A percentile compares a stretch with the other conserved stretches of the same genome.
These are phyloP conservation scores for Laticauda colubrina DNA, from an alignment of 2,113 vertebrate species.

Conservation along the genomic window DNA sequence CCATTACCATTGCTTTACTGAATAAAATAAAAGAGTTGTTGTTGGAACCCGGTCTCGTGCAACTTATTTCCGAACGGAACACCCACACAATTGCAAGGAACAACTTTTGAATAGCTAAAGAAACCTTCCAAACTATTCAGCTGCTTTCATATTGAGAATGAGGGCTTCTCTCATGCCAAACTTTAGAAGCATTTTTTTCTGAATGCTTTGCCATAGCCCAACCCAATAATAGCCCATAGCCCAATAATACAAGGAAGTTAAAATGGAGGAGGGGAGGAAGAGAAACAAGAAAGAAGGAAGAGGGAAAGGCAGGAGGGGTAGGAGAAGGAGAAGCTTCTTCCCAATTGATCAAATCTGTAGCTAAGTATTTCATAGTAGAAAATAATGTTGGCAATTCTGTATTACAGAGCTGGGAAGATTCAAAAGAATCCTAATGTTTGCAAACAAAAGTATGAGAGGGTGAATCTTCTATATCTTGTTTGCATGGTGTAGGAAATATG, in stretches of 20 bases:
- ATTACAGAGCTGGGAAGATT: slow-evolving; percentile 36
- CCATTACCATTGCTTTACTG: too few species aligned
- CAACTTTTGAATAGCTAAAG: background rate
- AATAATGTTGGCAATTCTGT: slow-evolving; percentile 19
- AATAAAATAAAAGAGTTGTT: too few species aligned
- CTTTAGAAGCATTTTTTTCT: background rate
- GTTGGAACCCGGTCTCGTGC: too few species aligned
- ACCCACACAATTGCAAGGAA: background rate
- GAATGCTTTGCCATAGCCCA: background rate
- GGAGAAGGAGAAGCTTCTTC: background rate
- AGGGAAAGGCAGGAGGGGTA: background rate
- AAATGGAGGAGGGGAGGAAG: background rate
- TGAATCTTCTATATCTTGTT: slow-evolving; percentile 31
- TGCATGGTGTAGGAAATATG: background rate
- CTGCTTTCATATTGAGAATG: background rate
- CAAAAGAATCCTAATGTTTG: slow-evolving; percentile 30
- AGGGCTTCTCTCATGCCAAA: background rate
- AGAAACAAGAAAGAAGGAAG: too few species aligned
- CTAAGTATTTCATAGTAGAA: background rate
- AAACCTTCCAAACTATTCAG: background rate
- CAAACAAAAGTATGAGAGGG: background rate
- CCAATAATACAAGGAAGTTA: background rate
- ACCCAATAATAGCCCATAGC: too few species aligned
- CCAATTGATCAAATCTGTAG: background rate
- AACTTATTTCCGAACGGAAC: too few species aligned